Base-by-base conservation (phyloP, 2,888 invertebrate genomes). In the Theretra japonica region DNA sequence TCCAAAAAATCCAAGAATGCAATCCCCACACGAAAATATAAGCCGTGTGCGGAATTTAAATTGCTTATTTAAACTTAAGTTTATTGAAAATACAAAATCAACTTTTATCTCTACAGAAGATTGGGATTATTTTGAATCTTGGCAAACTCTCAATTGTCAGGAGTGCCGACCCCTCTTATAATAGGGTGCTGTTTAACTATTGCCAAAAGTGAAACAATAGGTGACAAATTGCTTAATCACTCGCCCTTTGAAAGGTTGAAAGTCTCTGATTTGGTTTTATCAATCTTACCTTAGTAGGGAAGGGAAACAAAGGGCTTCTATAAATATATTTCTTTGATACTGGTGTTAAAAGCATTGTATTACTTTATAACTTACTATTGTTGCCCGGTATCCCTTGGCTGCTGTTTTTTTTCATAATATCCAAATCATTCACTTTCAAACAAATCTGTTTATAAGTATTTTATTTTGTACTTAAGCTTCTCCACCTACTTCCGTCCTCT, bases 181-280 rank as follows among this genome's bases (percentile, higher is more conserved):
- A 58, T 73, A 76, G 68, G 70, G 72, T 60, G 33, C 41, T 74
- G 70, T 70, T 70, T 74, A 58, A 74, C 72, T 75, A 70, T 73
- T 69, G 69, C 74, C 50, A 70, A 50, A 72, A 70, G 30, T 59
- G 30, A 75, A 75, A 79, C 75, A 82, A 82, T 76, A 71, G 72
- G 71, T 79, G 80, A 79, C 76, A 80, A 82, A 82, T 78, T 75
- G 76, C 77, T 75, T 74, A 82, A 82, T 78, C 76, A 80, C 82
- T 77, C 71, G 74, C 75, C 73, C 74, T 60, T 33, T 25, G 56
- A 73, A 77, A 73, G 74, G 72, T 69, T 57, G 70, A 72, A 72
- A 50, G 62, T 77, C 80, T 78, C 75, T 71, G 76, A 77, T 82
- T 79, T 69, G 48, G 60, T 30, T 50, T 70, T 74, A 21, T 65